phyloP scores from a whole-genome alignment of 2,113 vertebrate species.

The Hipposideros armiger region DNA sequence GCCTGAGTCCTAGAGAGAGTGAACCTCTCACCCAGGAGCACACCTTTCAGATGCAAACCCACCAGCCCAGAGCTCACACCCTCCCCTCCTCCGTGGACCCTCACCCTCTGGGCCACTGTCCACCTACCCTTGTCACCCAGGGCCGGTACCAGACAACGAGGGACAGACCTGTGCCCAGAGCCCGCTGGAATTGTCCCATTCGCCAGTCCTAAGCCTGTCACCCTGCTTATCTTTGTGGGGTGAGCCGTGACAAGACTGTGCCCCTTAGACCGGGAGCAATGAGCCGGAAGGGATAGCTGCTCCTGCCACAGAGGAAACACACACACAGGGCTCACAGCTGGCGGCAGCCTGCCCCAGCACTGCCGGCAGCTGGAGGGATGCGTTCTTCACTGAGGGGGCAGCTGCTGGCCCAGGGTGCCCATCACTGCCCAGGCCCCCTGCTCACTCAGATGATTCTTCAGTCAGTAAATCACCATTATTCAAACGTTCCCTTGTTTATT shows the following conservation, averaged over 20 bases:
- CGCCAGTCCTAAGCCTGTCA: accelerated
- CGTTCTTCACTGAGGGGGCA: accelerated
- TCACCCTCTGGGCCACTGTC: background rate
- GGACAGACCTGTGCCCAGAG: background rate
- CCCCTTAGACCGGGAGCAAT: background rate
- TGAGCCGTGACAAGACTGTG: background rate
- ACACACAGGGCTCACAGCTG: accelerated
- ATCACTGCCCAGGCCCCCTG: too few species aligned
- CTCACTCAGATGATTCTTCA: background rate
- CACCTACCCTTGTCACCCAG: too few species aligned
- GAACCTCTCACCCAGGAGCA: accelerated
- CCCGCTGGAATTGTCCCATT: too few species aligned
- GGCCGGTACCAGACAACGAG: accelerated
- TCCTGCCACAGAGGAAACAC: background rate
- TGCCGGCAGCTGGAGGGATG: too few species aligned
- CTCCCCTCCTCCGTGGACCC: too few species aligned
- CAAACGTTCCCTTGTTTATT: background rate
- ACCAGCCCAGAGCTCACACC: background rate
- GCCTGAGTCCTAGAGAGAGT: background rate
- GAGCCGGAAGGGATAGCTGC: background rate
- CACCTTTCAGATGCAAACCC: accelerated
- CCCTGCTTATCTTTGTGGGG: background rate
- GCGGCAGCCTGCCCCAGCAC: too few species aligned
- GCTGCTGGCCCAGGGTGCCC: accelerated
- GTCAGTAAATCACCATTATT: background rate